Evolutionary conservation across 2,113 vertebrate species (phyloP), one percentile per base, ranked within the genome.

Genomic region (Chaetorhynchus papuensis): DNA sequence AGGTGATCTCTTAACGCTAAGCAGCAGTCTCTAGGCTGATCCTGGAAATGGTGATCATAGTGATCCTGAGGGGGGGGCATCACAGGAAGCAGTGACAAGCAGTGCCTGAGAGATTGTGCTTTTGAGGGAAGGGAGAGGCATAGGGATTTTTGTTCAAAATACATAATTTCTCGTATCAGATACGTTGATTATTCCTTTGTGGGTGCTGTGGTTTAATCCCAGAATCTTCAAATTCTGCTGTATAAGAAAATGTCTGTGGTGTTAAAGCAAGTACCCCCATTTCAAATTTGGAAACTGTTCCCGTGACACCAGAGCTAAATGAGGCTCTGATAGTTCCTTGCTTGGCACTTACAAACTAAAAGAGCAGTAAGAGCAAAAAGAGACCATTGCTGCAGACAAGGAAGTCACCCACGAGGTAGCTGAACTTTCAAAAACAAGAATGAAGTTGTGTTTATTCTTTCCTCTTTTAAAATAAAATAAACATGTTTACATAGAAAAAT

Each of bases 41-140:
- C 33, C 63, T 87, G n/a, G 53, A 39, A 86, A 33, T 21, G 22
- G 10, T 78, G 49, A 59, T 47, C 11, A 2, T 28, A 26, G 13
- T 88, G 78, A 61, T 77, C 45, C 42, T 3, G 0, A 33, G 37
- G 4, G 31, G 31, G 74, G 24, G 28, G 30, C 3, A 3, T 13
- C 0, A 0, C 16, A 6, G 35, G n/a, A n/a, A 87, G 23, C 33
- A 8, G 7, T 27, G 23, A 20, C 56, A 87, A 68, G 59, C 56
- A 39, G 31, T 39, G 50, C 15, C 30, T 57, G 33, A 39, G 63
- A 80, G 30, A 72, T 17, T 77, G 26, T 83, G 56, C 35, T 78
- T 85, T 65, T 78, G 56, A 70, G 23, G n/a, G 42, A 83, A 59
- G 26, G 23, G 26, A 87, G 15, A 44, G 75, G 11, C 39, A 31